Percentiles rank a stretch among this genome's conserved stretches.
phyloP scores from a whole-genome alignment of 2,888 invertebrate genomes.

The Epirrhoe alternata region DNA sequence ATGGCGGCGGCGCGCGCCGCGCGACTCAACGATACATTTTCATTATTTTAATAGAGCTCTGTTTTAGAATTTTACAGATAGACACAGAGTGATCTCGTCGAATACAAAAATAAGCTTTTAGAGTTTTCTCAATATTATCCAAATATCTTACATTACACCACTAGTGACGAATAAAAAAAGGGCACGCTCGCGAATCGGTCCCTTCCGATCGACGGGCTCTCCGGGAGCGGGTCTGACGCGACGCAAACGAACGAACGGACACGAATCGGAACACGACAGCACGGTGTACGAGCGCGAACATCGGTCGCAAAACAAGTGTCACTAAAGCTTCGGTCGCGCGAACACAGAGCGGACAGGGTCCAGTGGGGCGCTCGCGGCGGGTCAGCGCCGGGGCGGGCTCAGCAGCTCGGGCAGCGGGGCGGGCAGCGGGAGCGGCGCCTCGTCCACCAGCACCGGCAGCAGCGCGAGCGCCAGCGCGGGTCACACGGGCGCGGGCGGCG shows the following conservation, averaged over 20 bases:
- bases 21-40: conserved; percentile 53
- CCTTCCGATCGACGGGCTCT: conserved; percentile 62
- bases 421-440: conserved; percentile 81
- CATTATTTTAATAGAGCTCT: conserved; percentile 64
- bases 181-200: conserved; percentile 74
- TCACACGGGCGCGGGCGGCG: conserved; percentile 89
- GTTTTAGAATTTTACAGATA: conserved; percentile 78
- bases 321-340: conserved; percentile 80
- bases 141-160: conserved; percentile 77
- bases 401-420: conserved; percentile 82
- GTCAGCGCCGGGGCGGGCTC: conserved; percentile 77
- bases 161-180: conserved; percentile 76
- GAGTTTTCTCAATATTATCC: conserved; percentile 81
- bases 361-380: conserved; percentile 78
- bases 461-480: conserved; percentile 83
- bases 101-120: conserved; percentile 85
- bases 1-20: conserved; percentile 56
- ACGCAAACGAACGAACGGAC: conserved; percentile 58
- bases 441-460: conserved; percentile 81
- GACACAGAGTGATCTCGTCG: conserved; percentile 73
- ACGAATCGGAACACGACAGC: conserved; percentile 65
- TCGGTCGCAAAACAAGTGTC: conserved; percentile 81
- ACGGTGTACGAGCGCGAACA: conserved; percentile 71
- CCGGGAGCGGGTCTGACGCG: conserved; percentile 67
- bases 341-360: conserved; percentile 72